These are phyloP conservation scores for Listrodromus nycthemerus DNA, from an alignment of 2,888 invertebrate species.

Conservation along the genomic window DNA sequence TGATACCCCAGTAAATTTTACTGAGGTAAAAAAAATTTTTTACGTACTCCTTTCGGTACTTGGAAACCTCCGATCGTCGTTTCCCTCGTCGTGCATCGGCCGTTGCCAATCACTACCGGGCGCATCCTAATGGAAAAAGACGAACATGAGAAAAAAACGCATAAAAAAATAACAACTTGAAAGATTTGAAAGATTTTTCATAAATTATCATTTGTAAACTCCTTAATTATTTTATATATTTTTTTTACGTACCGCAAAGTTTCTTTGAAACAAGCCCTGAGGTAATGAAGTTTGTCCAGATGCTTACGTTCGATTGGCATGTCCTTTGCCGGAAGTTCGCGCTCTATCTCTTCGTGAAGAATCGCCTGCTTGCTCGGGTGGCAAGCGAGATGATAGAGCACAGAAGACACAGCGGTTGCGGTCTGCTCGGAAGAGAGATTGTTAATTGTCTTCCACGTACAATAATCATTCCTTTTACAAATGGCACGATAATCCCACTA, in stretches of 20 bases:
- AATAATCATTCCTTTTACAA: constrained; percentile 43
- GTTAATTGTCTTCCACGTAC: constrained; percentile 7
- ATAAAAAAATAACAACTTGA: not conserved
- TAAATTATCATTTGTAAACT: too few relatives aligned
- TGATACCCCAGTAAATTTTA: not conserved
- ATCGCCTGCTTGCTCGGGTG: constrained; percentile 89
- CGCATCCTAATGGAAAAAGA: constrained; percentile 86
- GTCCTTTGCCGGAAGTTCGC: constrained; percentile 84
- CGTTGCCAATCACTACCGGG: constrained; percentile 92
- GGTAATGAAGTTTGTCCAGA: constrained; percentile 88
- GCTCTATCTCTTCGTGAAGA: constrained; percentile 87
- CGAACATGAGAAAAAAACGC: not conserved
- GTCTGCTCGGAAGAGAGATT: constrained; percentile 86
- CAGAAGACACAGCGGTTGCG: constrained; percentile 91
- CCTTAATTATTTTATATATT: not conserved
- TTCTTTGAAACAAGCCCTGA: constrained; percentile 91
- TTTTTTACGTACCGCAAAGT: constrained; percentile 87
- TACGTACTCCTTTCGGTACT: constrained; percentile 91
- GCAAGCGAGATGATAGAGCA: constrained; percentile 89
- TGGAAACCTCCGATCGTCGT: constrained; percentile 90
- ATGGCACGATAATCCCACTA: constrained; percentile 72
- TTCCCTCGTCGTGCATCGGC: constrained; percentile 89
- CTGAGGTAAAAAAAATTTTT: constrained; percentile 5
- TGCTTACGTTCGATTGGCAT: constrained; percentile 86
- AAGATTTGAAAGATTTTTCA: not conserved